Evolutionary conservation across 2,113 vertebrate genomes (phyloP), one percentile per base, ranked within the genome.

Genomic region (Carollia perspicillata): DNA sequence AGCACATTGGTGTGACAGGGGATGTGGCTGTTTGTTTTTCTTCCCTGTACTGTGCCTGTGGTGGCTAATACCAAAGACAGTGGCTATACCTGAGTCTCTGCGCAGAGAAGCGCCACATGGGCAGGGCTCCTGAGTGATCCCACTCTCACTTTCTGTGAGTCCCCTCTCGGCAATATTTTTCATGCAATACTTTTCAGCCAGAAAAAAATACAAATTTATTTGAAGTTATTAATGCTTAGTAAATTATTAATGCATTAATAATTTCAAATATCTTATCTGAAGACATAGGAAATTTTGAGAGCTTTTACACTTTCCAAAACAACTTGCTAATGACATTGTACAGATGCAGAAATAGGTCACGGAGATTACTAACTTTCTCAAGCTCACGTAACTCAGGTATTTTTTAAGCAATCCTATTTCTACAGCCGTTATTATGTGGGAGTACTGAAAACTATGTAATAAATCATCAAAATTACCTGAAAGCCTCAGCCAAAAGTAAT

Each of bases 331-430:
- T 1, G 28, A 83, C 16, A 84, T 72, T 93, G 92, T 68, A 78
- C 4, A 77, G 13, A 88, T 55, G 2, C 23, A 6, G 5, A 78
- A 72, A n/a, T 17, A 65, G 13, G 47, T 26, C 47, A 60, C 37
- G 81, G 35, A 78, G 18, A 89, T 71, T 22, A 72, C 33, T 83
- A 94, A 83, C 30, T 55, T 95, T 44, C 65, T 81, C 47, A 92
- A 55, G 4, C 23, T 81, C 60, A 44, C 6, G 11, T 51, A 89
- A 92, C 23, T 77, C 51, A 93, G 5, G 58, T 7, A 14, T 37
- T 93, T 77, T 81, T 83, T 63, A 85, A 91, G 14, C 71, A 89
- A 79, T 37, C 12, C 20, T 49, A 91, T 92, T 96, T 71, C 65
- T 30, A 30, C 0, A 91, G 22, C 1, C 68, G 71, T 44, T 89